Percentiles rank a stretch among this genome's conserved stretches.
These are phyloP conservation scores for Leptinotarsa tumamoca DNA, from an alignment of 2,888 invertebrate genomes.

Conservation along the genomic window DNA sequence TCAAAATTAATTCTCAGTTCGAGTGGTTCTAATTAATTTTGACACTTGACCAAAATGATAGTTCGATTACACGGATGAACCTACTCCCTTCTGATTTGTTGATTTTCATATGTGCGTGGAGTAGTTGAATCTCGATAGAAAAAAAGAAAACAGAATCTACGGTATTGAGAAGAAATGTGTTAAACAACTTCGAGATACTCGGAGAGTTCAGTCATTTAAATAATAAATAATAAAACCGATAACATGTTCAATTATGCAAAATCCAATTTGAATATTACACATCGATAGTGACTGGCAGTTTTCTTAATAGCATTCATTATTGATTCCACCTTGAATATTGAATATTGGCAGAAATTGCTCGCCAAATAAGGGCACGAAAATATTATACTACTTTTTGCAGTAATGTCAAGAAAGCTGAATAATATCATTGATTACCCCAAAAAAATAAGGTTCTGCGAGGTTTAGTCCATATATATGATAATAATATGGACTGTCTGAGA, in stretches of 20 bases:
- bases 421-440: too few relatives aligned
- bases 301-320: conserved; percentile 8
- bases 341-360: not conserved
- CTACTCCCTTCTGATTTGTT: too few relatives aligned
- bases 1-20: too few relatives aligned
- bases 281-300: conserved; percentile 22
- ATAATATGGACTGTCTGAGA: too few relatives aligned
- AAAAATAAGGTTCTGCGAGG: too few relatives aligned
- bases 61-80: too few relatives aligned
- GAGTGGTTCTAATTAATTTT: too few relatives aligned
- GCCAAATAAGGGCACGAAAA: conserved; percentile 15
- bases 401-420: not conserved
- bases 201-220: not conserved
- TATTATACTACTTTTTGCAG: not conserved
- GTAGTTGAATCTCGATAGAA: too few relatives aligned
- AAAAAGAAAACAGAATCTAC: not conserved
- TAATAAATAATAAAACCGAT: conserved; percentile 15
- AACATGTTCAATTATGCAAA: conserved; percentile 15
- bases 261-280: conserved; percentile 21
- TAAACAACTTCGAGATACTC: conserved; percentile 11
- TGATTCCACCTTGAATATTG: conserved; percentile 8
- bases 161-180: conserved; percentile 12
- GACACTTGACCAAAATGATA: too few relatives aligned
- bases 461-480: too few relatives aligned
- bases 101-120: too few relatives aligned